These are phyloP conservation scores for Eudemis profundana DNA, from an alignment of 2,888 invertebrate species.

Conservation along the genomic window DNA sequence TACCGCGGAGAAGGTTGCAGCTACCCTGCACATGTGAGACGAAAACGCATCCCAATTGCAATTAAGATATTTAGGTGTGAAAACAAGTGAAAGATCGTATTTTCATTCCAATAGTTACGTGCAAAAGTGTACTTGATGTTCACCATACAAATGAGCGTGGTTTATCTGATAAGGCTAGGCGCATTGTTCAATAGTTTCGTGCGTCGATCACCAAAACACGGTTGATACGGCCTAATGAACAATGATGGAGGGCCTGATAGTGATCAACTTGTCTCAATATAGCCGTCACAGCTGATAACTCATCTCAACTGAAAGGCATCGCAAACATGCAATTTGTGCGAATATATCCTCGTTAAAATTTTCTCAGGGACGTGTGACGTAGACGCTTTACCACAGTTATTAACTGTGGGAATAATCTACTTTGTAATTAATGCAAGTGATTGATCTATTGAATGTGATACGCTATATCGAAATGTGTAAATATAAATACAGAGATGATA, in stretches of 20 bases:
- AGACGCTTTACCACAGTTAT: no score
- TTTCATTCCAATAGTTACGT: not conserved
- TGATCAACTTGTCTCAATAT: constrained; percentile 31
- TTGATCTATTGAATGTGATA: constrained; percentile 27
- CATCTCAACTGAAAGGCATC: not conserved
- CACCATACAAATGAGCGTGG: constrained; percentile 41
- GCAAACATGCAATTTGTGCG: not conserved
- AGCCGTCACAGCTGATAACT: constrained; percentile 13
- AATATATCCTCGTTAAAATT: no score
- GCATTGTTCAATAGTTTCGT: constrained; percentile 65
- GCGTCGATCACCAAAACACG: constrained; percentile 52
- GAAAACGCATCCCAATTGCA: no score
- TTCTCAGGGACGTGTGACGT: no score
- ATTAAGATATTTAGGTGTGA: no score
- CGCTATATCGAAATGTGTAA: constrained; percentile 32
- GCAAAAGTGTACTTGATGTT: constrained; percentile 21
- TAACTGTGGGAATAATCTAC: constrained; percentile 2
- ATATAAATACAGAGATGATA: constrained; percentile 24
- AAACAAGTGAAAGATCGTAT: no score
- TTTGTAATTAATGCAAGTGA: constrained; percentile 29
- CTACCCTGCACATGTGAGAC: no score
- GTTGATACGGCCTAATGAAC: constrained; percentile 42
- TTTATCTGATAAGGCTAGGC: constrained; percentile 74
- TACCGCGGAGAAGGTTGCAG: no score
- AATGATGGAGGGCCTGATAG: constrained; percentile 40